Evolutionary conservation across 2,797 vertebrate genomes (phyloP).

Genomic region (Cuculus canorus): DNA sequence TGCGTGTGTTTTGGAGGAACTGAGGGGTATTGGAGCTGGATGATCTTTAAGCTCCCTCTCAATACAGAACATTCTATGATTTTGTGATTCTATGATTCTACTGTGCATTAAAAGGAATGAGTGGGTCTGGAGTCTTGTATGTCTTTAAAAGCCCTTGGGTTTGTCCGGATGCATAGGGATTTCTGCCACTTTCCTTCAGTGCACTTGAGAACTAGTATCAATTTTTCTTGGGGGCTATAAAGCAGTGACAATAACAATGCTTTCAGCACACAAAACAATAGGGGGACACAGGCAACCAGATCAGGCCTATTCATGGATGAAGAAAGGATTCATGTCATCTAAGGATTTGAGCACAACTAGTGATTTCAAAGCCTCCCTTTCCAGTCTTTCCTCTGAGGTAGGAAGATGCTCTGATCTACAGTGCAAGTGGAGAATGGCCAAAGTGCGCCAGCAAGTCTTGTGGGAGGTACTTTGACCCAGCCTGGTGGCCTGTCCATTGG

Average conservation of each 20-base stretch:
- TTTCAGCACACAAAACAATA: not conserved
- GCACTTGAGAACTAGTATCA: not conserved
- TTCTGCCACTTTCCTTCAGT: not conserved
- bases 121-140: not conserved
- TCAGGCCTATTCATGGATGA: not conserved
- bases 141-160: not conserved
- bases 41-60: too few species aligned
- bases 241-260: not conserved
- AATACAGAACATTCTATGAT: too few species aligned
- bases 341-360: not conserved
- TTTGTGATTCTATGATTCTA: not conserved
- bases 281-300: not conserved
- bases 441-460: not conserved
- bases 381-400: not conserved
- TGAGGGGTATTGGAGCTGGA: not conserved
- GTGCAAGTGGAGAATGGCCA: not conserved
- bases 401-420: not conserved
- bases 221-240: not conserved
- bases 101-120: not conserved
- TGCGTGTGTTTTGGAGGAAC: not conserved
- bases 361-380: not conserved
- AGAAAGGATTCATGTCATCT: not conserved
- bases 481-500: not conserved
- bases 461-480: not conserved
- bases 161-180: not conserved